Evolutionary conservation across 2,888 invertebrate genomes (phyloP).

Genomic region (Metalampra italica): DNA sequence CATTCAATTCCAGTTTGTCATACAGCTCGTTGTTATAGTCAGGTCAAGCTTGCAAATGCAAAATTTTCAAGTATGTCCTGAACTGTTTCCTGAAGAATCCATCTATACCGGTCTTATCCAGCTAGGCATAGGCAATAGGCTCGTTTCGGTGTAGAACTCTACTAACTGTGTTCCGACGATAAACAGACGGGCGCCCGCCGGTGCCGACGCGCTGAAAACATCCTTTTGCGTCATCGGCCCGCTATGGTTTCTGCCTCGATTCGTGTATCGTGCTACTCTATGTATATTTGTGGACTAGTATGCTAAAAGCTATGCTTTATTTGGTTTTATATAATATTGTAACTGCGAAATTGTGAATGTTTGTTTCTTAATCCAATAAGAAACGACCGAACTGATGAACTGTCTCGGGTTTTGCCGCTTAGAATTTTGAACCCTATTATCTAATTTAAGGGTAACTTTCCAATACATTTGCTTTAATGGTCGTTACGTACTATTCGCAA

Average conservation of each 20-base stretch:
- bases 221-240: slow-evolving; percentile 76
- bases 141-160: slow-evolving; percentile 52
- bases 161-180: slow-evolving; percentile 59
- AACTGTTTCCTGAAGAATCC: too few relatives aligned
- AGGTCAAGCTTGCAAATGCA: too few relatives aligned
- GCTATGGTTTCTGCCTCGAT: slow-evolving; percentile 56
- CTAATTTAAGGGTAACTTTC: too few relatives aligned
- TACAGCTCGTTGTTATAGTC: too few relatives aligned
- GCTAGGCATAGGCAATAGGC: slow-evolving; percentile 24
- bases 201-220: slow-evolving; percentile 73
- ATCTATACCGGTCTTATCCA: too few relatives aligned
- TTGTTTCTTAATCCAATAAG: too few relatives aligned
- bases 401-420: too few relatives aligned
- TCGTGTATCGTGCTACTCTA: slow-evolving; percentile 21
- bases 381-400: neutral
- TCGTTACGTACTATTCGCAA: neutral
- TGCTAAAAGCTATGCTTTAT: slow-evolving; percentile 7
- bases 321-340: slow-evolving; percentile 21
- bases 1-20: too few relatives aligned
- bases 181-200: slow-evolving; percentile 70
- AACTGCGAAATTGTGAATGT: neutral
- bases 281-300: neutral
- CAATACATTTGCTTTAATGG: too few relatives aligned
- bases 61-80: too few relatives aligned
- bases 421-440: too few relatives aligned